Evolutionary conservation across 1,140 invertebrate genomes (phyloP), one percentile per base, ranked within the genome.

Genomic region (Drosophila watanabei): DNA sequence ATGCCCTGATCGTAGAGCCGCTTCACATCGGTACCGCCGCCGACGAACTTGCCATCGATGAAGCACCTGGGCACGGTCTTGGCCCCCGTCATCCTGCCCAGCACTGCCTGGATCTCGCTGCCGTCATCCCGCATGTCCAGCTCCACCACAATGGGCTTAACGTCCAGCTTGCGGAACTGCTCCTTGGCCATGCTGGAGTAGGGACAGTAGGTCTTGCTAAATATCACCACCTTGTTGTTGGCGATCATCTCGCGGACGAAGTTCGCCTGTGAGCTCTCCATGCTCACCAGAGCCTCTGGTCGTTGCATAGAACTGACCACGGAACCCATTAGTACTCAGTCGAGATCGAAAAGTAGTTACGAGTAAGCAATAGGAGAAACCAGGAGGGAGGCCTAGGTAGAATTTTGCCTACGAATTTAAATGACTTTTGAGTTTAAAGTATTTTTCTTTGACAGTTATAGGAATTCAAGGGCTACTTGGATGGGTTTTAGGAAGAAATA

Each of bases 41-140:
- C 98, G 54, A 99, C 95, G 90, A 96, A 99, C 84, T 97, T 96
- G 46, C 97, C 97, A 82, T 98, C 96, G 14, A 99, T 95, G 93
- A 99, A 99, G 5, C 99, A 97, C 82, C 98, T 95, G 0, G 98
- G 98, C 20, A 97, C 98, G 24, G 97, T 97, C 93, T 95, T 95
- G 14, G 96, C 96, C 63, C 98, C 98, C 46, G 98, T 98, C 30
- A 98, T 95, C 87, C 96, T 94, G 24, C 94, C 95, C 32, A 99
- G 94, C 82, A 97, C 95, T 52, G 95, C 94, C 94, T 98, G 98
- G 75, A 99, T 97, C 51, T 95, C 95, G 60, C 95, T 93, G 1
- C 95, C 95, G 92, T 98, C 97, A 33, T 96, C 94, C 66, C 96
- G 94, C 35, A 96, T 93, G 80, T 99, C 97, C 54, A 99, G 92